Conservation (phyloP, 2,797 vertebrate species). For the Cetoscarus ocellatus region DNA sequence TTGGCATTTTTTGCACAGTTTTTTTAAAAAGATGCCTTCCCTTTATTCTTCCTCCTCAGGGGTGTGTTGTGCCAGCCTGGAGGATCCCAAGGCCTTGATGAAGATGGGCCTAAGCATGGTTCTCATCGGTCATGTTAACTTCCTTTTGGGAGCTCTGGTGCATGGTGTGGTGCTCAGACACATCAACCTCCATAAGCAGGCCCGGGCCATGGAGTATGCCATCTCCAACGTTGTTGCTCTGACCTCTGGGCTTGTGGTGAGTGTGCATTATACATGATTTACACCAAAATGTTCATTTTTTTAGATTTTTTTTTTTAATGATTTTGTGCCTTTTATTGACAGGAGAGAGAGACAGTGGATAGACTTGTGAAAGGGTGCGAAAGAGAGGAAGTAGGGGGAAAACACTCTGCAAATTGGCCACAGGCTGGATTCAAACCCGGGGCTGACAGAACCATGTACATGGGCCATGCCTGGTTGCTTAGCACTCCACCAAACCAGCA, state of each 20-base stretch:
- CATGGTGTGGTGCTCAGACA: slow-evolving; percentile 91
- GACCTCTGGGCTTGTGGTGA: slow-evolving; percentile 88
- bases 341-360: too few species aligned
- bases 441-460: too few species aligned
- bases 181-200: slow-evolving; percentile 74
- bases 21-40: rapidly evolving
- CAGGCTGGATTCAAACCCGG: too few species aligned
- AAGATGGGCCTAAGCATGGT: slow-evolving; percentile 92
- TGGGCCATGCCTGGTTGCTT: too few species aligned
- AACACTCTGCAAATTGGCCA: too few species aligned
- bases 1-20: neutral
- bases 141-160: slow-evolving; percentile 88
- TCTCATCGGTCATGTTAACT: slow-evolving; percentile 91
- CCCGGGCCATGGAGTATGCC: slow-evolving; percentile 85
- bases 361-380: too few species aligned
- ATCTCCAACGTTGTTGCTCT: slow-evolving; percentile 86
- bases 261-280: neutral
- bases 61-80: slow-evolving; percentile 77
- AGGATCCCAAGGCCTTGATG: slow-evolving; percentile 87
- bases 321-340: too few species aligned
- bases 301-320: too few species aligned
- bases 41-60: slow-evolving; percentile 50
- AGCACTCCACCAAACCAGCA: too few species aligned
- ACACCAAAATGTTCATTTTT: too few species aligned
- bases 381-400: too few species aligned